These are phyloP conservation scores for Chironomus tentans DNA, from an alignment of 2,888 invertebrate species.

Conservation along the genomic window DNA sequence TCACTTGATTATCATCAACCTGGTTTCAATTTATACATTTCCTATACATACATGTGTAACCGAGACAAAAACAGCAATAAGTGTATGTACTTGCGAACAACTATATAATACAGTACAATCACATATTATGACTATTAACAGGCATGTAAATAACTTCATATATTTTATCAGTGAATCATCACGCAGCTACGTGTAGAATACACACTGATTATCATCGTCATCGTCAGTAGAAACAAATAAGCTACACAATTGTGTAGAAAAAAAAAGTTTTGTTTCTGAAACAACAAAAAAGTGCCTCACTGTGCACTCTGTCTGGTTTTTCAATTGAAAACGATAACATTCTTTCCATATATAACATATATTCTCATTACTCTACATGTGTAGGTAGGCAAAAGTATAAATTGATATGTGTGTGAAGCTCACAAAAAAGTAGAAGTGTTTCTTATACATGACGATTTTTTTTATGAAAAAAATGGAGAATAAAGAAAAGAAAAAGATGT, in stretches of 20 bases:
- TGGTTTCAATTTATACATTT: constrained; percentile 27
- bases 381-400: constrained; percentile 16
- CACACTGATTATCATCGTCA: not conserved
- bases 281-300: constrained; percentile 12
- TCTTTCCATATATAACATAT: not conserved
- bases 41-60: constrained; percentile 4
- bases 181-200: not conserved
- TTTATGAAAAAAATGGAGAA: constrained; percentile 26
- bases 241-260: too few species aligned
- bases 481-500: constrained; percentile 1
- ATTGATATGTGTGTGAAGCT: not conserved
- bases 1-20: constrained; percentile 10
- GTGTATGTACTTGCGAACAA: not conserved
- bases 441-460: not conserved
- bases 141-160: not conserved
- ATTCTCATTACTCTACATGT: constrained; percentile 1
- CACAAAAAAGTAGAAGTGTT: not conserved
- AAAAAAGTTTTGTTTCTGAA: too few species aligned
- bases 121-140: not conserved
- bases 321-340: constrained; percentile 26
- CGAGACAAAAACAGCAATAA: not conserved
- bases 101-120: not conserved
- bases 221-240: too few species aligned
- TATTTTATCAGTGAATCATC: constrained; percentile 6
- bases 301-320: constrained; percentile 25